Conservation (phyloP, 2,113 vertebrate species). For the Platanista minor region DNA sequence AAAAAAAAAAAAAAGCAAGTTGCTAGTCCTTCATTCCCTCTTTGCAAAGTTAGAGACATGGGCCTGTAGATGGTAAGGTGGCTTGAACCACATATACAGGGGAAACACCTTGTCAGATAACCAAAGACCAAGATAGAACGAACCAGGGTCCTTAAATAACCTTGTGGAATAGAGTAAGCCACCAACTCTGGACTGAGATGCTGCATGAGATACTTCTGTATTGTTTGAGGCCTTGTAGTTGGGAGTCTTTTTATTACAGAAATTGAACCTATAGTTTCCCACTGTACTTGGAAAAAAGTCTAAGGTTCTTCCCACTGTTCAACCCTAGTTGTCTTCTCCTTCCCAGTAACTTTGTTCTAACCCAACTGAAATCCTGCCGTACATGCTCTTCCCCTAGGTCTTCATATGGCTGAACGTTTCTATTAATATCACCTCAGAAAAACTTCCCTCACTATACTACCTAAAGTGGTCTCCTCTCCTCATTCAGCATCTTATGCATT, state of each 20-base stretch:
- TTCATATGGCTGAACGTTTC: neutral
- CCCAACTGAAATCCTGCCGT: neutral
- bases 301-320: neutral
- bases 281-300: neutral
- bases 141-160: neutral
- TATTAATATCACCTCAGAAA: slow-evolving; percentile 2
- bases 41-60: neutral
- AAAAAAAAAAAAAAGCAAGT: neutral
- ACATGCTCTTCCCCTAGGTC: neutral
- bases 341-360: neutral
- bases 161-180: neutral
- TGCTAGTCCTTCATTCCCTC: neutral
- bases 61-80: neutral
- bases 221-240: neutral
- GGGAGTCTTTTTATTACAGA: neutral
- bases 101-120: neutral
- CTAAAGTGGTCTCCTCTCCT: neutral
- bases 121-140: neutral
- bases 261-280: neutral
- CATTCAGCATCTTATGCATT: neutral
- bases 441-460: neutral
- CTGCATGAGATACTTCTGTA: neutral
- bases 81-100: neutral
- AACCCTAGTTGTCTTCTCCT: neutral
- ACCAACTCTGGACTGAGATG: neutral